Evolutionary conservation across 2,888 invertebrate species (phyloP), one percentile per base, ranked within the genome.

Genomic region (Conus canariensis): DNA sequence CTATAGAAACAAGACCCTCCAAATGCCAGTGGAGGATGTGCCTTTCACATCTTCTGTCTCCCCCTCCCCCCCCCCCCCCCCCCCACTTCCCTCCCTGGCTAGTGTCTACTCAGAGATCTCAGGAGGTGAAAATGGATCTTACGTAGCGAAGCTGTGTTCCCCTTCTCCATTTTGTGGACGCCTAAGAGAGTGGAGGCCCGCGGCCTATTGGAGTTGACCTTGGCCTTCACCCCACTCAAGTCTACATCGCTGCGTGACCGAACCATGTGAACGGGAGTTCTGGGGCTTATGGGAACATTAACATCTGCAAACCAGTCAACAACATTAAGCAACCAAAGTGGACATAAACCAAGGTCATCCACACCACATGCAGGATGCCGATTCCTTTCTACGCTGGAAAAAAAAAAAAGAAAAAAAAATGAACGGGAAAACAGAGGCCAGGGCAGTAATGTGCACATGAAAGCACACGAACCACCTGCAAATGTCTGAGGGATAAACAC

Each of bases 211-310:
- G 74, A 74, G 89, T 85, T 74, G 74, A 89, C 89, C 58, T 85
- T 83, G 83, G 89, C 85, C 89, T 89, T 67, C 30, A 89, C 87
- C 86, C 85, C 89, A 90, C 91, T 90, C 90, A 98, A 97, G 97
- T 99, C 99, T 95, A 99, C 98, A 83, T 99, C 99, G 89, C 99
- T 99, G 95, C 98, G 98, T 89, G 99, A 99, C 93, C 99, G 96
- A 92, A 96, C 95, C 88, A 95, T 94, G 91, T 93, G 58, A 70
- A 85, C 77, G 12, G 89, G 85, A 70, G 85, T 85, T 74, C 89
- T 70, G 85, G 89, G 89, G 85, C 85, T 89, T 67, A 85, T 70
- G 58, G 89, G 85, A 25, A 89, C 59, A 77, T 77, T 89, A 74
- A 90, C 90, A 87, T 90, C 90, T 90, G 90, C 56, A 90, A 90